phyloP scores from a whole-genome alignment of 1,140 invertebrate genomes.

The Papilio helenus region DNA sequence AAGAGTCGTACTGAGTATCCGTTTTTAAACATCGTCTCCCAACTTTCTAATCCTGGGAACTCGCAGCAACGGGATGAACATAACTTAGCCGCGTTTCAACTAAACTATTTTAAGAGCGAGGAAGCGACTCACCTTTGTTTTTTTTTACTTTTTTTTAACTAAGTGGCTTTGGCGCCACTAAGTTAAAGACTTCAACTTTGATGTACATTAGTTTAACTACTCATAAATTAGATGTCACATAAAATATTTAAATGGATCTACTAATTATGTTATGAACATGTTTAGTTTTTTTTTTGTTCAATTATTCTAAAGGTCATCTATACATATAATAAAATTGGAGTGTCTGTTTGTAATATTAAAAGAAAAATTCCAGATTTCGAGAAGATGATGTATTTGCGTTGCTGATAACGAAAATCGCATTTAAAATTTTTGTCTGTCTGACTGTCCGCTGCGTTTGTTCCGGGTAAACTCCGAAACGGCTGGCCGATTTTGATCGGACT shows the following conservation, averaged over 20 bases:
- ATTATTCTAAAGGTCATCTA: too few species aligned
- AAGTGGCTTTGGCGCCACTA: conserved; percentile 37
- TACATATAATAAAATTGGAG: too few species aligned
- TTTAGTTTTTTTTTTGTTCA: neutral
- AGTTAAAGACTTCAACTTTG: conserved; percentile 11
- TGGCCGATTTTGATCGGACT: too few species aligned
- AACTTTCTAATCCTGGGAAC: conserved; percentile 37
- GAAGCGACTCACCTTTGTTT: conserved; percentile 18
- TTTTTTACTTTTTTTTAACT: conserved; percentile 24
- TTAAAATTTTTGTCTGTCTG: too few species aligned
- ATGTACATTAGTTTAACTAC: conserved; percentile 15
- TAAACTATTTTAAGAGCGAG: conserved; percentile 35
- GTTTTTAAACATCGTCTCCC: conserved; percentile 37
- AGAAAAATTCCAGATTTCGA: too few species aligned
- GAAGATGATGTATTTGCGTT: too few species aligned
- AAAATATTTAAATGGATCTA: neutral
- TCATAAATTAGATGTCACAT: conserved; percentile 25
- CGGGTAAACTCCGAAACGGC: too few species aligned
- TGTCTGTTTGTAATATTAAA: too few species aligned
- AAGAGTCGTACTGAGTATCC: conserved; percentile 36
- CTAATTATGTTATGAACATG: neutral
- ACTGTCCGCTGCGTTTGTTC: too few species aligned
- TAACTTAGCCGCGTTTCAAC: conserved; percentile 36
- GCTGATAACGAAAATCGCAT: too few species aligned
- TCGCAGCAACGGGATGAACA: conserved; percentile 25